Evolutionary conservation across 1,140 invertebrate species (phyloP).

Genomic region (Bactericera cockerelli): DNA sequence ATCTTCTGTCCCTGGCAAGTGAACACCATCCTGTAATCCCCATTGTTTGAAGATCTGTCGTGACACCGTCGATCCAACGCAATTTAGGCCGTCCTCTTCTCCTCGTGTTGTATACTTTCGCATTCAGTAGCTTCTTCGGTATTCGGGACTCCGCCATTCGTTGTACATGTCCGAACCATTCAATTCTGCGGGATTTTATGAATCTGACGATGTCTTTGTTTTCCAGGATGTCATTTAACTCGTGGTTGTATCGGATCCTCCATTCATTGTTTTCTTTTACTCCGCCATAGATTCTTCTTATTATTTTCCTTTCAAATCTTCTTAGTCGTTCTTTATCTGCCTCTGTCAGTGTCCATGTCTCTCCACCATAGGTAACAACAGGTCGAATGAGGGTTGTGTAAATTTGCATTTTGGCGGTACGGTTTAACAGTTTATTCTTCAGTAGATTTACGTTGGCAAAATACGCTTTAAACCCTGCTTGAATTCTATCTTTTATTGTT

Average conservation of each 20-base stretch:
- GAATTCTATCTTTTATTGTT: not conserved
- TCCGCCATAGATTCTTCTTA: constrained; percentile 14
- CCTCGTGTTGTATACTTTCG: too few species aligned
- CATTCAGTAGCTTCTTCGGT: too few species aligned
- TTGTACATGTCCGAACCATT: constrained; percentile 6
- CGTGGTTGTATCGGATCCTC: constrained; percentile 10
- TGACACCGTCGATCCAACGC: too few species aligned
- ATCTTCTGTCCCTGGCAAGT: too few species aligned
- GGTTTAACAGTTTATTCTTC: constrained; percentile 3
- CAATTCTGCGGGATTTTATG: not conserved
- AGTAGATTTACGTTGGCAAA: not conserved
- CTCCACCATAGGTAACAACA: constrained; percentile 14
- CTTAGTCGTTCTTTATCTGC: constrained; percentile 12
- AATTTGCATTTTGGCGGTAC: constrained; percentile 12
- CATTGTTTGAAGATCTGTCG: too few species aligned
- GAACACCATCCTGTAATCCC: too few species aligned
- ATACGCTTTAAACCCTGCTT: not conserved
- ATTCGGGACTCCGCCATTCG: not conserved
- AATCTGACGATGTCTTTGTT: constrained; percentile 3
- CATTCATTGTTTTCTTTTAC: constrained; percentile 9
- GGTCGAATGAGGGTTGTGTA: constrained; percentile 11
- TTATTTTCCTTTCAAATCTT: constrained; percentile 14
- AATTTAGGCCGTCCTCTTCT: too few species aligned
- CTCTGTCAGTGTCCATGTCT: constrained; percentile 15
- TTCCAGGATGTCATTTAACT: constrained; percentile 9